phyloP scores from a whole-genome alignment of 2,113 vertebrate genomes.

The Motacilla tschutschensis region DNA sequence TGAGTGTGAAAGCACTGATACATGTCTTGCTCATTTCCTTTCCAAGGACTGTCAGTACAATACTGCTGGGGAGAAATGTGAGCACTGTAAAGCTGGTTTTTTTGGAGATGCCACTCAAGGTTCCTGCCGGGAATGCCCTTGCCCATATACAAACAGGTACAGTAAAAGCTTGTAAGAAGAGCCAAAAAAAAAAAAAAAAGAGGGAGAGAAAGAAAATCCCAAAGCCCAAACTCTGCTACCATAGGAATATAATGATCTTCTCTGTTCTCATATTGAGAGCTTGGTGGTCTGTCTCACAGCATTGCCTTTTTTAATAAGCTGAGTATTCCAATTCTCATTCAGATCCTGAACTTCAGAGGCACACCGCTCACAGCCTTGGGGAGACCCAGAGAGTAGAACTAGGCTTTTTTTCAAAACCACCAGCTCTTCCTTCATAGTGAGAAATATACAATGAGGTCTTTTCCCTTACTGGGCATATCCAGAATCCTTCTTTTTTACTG shows the following conservation, averaged over 20 bases:
- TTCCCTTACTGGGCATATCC: not conserved
- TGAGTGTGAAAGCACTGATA: not conserved
- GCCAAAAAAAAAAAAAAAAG: not conserved
- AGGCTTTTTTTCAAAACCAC: not conserved
- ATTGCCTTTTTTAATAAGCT: not conserved
- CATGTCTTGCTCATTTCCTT: slow-evolving; percentile 30
- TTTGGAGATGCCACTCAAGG: slow-evolving; percentile 76
- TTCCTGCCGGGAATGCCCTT: slow-evolving; percentile 82
- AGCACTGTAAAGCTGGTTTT: slow-evolving; percentile 88
- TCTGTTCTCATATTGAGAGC: not conserved
- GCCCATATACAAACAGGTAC: slow-evolving; percentile 87
- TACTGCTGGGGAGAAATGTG: slow-evolving; percentile 87
- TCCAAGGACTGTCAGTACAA: slow-evolving; percentile 86
- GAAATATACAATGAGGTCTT: not conserved
- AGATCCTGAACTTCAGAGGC: not conserved
- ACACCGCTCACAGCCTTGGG: fast-evolving
- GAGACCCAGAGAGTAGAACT: not conserved
- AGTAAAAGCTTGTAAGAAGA: not conserved
- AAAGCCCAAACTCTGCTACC: not conserved
- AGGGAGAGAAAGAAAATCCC: fast-evolving
- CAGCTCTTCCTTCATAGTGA: not conserved
- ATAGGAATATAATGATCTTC: not conserved
- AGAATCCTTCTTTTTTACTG: not conserved
- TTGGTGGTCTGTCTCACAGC: not conserved
- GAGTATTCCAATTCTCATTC: not conserved